Base-by-base conservation (phyloP, 1,140 invertebrate species). In the Drosophila elegans region DNA sequence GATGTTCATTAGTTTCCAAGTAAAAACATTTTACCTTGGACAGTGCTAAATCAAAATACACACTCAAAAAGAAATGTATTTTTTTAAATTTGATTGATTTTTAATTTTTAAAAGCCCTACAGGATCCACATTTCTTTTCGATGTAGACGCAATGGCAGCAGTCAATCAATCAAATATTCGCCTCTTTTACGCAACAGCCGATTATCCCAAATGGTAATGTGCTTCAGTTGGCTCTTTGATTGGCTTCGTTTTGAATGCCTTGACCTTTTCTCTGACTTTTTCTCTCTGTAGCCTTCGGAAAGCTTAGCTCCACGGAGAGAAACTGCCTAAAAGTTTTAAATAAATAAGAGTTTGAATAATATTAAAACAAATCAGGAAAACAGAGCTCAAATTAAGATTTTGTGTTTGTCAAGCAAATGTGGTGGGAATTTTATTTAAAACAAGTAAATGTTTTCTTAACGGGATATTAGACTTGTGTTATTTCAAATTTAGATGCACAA, bases 151-250 rank as follows among this genome's bases (percentile, higher is more conserved):
- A 16, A 51, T 16, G 13, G n/a, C 49, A 21, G 49, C 46, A 34
- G 27, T 48, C 49, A 52, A 36, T 52, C 49, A 52, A 52, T 52
- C 32, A 11, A 52, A 52, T 49, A 3, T 4, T 32, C 48, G n/a
- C 27, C n/a, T 13, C 4, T 32, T 38, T 32, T 32, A 32, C 7
- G 29, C 2, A 32, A 32, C 29, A 32, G n/a, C 7, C 48, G 48
- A 51, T 51, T 34, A 51, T 51, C 48, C 48, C 48, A 34, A 51
- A 34, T 51, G 48, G 48, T 34, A 51, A 34, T 51, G 29, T 34
- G 48, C 48, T 13, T 51, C 29, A 16, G 29, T 51, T 51, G n/a
- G 13, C 48, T 32, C 48, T 16, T 51, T 34, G 29, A 51, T 51
- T 51, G 48, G 48, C 48, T 51, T 51, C 48, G 48, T 51, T 51